Evolutionary conservation across 2,888 invertebrate genomes (phyloP).

Genomic region (Halictus quadricinctus): DNA sequence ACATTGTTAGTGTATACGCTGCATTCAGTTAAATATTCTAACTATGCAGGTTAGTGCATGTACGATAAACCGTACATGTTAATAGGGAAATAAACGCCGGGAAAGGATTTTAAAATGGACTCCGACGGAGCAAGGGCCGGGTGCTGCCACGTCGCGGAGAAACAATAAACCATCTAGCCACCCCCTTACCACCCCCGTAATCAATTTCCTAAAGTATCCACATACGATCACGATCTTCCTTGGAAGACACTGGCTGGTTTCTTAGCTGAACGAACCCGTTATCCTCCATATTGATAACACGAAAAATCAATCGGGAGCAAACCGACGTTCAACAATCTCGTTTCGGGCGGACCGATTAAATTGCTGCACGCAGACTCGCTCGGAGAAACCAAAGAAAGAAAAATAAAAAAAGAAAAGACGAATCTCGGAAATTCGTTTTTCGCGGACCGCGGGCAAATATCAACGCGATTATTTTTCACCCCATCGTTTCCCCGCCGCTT

Average conservation of each 20-base stretch:
- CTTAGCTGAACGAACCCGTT: conserved; percentile 12
- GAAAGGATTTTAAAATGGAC: conserved; percentile 49
- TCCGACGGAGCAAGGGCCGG: conserved; percentile 67
- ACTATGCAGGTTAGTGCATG: background rate
- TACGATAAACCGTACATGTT: background rate
- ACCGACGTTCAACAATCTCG: background rate
- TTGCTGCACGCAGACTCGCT: background rate
- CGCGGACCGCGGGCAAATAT: background rate
- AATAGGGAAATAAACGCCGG: background rate
- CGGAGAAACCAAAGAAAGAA: too few relatives aligned
- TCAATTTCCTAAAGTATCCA: conserved; percentile 76
- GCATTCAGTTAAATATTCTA: background rate
- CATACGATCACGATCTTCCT: conserved; percentile 69
- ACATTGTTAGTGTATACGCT: background rate
- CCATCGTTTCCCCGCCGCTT: background rate
- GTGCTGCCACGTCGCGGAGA: conserved; percentile 81
- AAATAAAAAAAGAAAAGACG: background rate
- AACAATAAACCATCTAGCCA: conserved; percentile 75
- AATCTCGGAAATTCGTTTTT: background rate
- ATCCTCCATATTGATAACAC: conserved; percentile 12
- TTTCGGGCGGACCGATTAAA: background rate
- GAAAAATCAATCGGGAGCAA: background rate
- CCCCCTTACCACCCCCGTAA: conserved; percentile 71
- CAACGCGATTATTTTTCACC: background rate
- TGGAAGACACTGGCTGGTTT: conserved; percentile 37